Conservation (phyloP, 2,113 vertebrate genomes). For the Takifugu bimaculatus region DNA sequence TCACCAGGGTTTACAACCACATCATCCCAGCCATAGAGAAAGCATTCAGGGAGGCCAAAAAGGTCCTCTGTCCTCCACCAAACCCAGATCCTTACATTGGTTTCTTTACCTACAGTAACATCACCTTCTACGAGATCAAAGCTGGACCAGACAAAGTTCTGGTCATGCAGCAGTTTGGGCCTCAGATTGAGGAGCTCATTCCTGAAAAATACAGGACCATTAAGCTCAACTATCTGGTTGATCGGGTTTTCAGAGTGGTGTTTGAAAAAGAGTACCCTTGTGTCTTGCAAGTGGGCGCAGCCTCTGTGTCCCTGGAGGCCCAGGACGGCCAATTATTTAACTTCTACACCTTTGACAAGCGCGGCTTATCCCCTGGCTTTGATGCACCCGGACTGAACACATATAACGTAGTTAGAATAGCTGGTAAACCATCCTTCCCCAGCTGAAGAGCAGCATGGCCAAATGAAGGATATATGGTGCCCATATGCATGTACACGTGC, state of each 20-base stretch:
- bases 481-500: background rate
- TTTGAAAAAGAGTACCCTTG: slow-evolving; percentile 90
- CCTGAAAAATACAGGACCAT: slow-evolving; percentile 85
- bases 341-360: slow-evolving; percentile 81
- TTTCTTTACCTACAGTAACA: slow-evolving; percentile 87
- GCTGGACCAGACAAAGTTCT: slow-evolving; percentile 78
- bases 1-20: slow-evolving; percentile 73
- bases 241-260: slow-evolving; percentile 85
- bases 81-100: slow-evolving; percentile 80
- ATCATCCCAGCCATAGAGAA: slow-evolving; percentile 88
- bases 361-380: slow-evolving; percentile 85
- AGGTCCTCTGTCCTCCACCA: slow-evolving; percentile 73
- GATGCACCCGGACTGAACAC: slow-evolving; percentile 90
- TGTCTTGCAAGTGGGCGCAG: slow-evolving; percentile 77
- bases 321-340: slow-evolving; percentile 89
- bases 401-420: slow-evolving; percentile 82
- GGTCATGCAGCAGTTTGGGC: slow-evolving; percentile 90
- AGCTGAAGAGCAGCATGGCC: slow-evolving; percentile 33
- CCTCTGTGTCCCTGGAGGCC: slow-evolving; percentile 85
- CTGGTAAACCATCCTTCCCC: slow-evolving; percentile 70
- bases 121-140: slow-evolving; percentile 90
- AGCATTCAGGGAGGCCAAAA: slow-evolving; percentile 78
- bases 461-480: background rate
- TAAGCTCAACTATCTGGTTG: slow-evolving; percentile 83
- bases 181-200: slow-evolving; percentile 84